Conservation (phyloP, 2,113 vertebrate genomes). For the Brienomyrus brachyistius region DNA sequence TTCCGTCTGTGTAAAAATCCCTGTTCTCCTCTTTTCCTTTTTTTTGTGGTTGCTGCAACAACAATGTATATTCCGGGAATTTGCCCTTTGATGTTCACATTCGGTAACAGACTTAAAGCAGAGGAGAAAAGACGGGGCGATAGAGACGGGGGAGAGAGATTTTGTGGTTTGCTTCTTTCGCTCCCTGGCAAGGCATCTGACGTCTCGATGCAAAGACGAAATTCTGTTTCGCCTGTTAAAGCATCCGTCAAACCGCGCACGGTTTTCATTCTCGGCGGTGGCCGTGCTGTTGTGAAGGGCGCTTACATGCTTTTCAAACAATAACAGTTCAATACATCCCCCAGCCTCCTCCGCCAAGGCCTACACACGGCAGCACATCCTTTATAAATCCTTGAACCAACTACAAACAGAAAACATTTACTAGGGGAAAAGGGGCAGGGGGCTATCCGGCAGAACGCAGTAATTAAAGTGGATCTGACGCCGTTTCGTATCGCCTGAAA, state of each 20-base stretch:
- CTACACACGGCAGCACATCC: constrained; percentile 30
- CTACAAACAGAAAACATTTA: constrained; percentile 38
- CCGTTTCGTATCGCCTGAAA: constrained; percentile 47
- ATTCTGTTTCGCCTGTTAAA: constrained; percentile 35
- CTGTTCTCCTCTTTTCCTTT: constrained; percentile 23
- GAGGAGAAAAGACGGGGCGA: constrained; percentile 48
- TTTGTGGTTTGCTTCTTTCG: constrained; percentile 57
- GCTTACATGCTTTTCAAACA: constrained; percentile 42
- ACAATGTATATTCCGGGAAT: constrained; percentile 43
- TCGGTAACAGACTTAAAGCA: constrained; percentile 57
- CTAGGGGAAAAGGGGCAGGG: constrained; percentile 15
- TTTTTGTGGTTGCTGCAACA: constrained; percentile 35
- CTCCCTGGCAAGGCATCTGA: constrained; percentile 31
- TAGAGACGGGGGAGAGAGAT: constrained; percentile 40
- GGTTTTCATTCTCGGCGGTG: constrained; percentile 31
- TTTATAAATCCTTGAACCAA: constrained; percentile 44
- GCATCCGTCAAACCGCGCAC: constrained; percentile 24
- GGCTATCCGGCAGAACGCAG: constrained; percentile 13
- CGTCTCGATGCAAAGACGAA: constrained; percentile 31
- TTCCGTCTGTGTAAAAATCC: constrained; percentile 33
- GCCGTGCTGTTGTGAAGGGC: constrained; percentile 34
- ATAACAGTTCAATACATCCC: constrained; percentile 33
- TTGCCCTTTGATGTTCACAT: constrained; percentile 59
- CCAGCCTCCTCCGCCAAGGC: constrained; percentile 28
- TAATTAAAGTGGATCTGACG: constrained; percentile 55